These are phyloP conservation scores for Palaemon carinicauda DNA, from an alignment of 1,140 invertebrate genomes.

Conservation along the genomic window DNA sequence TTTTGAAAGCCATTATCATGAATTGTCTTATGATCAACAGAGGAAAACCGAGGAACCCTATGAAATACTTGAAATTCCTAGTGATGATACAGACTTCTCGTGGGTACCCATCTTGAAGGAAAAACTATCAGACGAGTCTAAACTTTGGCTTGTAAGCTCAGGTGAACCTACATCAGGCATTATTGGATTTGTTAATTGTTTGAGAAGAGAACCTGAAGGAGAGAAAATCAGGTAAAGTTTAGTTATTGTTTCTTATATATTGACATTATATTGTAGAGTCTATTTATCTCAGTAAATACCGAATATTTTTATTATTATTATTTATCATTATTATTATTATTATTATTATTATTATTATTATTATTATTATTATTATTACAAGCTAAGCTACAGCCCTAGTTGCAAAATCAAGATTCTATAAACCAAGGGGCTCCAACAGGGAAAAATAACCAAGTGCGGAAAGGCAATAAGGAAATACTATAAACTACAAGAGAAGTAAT, in stretches of 20 bases:
- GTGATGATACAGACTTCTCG: slow-evolving; percentile 19
- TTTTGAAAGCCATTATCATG: not conserved
- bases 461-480: too few species aligned
- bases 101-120: slow-evolving; percentile 44
- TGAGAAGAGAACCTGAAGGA: slow-evolving; percentile 84
- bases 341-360: too few species aligned
- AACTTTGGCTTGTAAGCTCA: slow-evolving; percentile 63
- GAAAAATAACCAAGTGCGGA: too few species aligned
- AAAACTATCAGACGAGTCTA: slow-evolving; percentile 51
- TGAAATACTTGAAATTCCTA: not conserved
- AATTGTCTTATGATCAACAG: not conserved
- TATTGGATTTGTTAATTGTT: slow-evolving; percentile 87
- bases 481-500: too few species aligned
- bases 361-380: too few species aligned
- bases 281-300: not conserved
- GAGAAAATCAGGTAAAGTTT: slow-evolving; percentile 72
- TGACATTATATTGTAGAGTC: not conserved
- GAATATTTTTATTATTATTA: too few species aligned
- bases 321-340: too few species aligned
- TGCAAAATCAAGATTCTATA: too few species aligned
- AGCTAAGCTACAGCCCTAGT: too few species aligned
- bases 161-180: slow-evolving; percentile 72
- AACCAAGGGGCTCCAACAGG: too few species aligned
- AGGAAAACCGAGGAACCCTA: not conserved
- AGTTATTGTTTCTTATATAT: not conserved